These are phyloP conservation scores for Pandemis corylana DNA, from an alignment of 2,888 invertebrate genomes.

Conservation along the genomic window DNA sequence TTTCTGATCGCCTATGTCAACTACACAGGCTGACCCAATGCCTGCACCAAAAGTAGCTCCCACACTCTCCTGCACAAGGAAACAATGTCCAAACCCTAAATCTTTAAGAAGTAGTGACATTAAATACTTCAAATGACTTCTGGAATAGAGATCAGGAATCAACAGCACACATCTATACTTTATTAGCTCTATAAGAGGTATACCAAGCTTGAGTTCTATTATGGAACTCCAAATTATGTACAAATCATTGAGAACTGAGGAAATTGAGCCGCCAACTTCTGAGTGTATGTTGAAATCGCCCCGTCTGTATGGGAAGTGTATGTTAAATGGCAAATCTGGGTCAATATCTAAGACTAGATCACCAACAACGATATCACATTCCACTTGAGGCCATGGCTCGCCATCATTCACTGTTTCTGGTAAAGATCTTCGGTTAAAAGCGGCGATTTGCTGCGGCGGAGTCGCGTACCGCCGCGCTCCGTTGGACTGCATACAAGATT, in stretches of 20 bases:
- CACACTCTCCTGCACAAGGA: slow-evolving; percentile 90
- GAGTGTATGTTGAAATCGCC: slow-evolving; percentile 95
- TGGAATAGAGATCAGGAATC: slow-evolving; percentile 95
- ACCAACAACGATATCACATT: slow-evolving; percentile 89
- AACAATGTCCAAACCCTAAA: slow-evolving; percentile 94
- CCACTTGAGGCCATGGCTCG: slow-evolving; percentile 87
- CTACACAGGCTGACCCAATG: slow-evolving; percentile 93
- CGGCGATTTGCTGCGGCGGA: slow-evolving; percentile 95
- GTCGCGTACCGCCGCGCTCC: slow-evolving; percentile 93
- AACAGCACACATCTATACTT: slow-evolving; percentile 94
- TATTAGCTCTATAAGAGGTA: slow-evolving; percentile 88
- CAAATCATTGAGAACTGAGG: slow-evolving; percentile 92
- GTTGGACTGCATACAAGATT: slow-evolving; percentile 93
- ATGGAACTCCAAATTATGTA: slow-evolving; percentile 95
- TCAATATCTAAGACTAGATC: slow-evolving; percentile 90
- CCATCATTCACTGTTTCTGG: slow-evolving; percentile 87
- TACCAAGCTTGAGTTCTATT: slow-evolving; percentile 90
- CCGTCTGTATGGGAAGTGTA: slow-evolving; percentile 95
- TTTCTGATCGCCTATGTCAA: slow-evolving; percentile 98
- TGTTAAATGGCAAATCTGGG: slow-evolving; percentile 89
- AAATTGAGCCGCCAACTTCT: slow-evolving; percentile 93
- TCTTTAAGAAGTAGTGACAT: slow-evolving; percentile 91
- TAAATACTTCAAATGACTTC: slow-evolving; percentile 93
- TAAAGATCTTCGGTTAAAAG: slow-evolving; percentile 92
- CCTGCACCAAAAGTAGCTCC: slow-evolving; percentile 82